Evolutionary conservation across 2,888 invertebrate genomes (phyloP), one percentile per base, ranked within the genome.

Genomic region (Ichneumoninae sp.): DNA sequence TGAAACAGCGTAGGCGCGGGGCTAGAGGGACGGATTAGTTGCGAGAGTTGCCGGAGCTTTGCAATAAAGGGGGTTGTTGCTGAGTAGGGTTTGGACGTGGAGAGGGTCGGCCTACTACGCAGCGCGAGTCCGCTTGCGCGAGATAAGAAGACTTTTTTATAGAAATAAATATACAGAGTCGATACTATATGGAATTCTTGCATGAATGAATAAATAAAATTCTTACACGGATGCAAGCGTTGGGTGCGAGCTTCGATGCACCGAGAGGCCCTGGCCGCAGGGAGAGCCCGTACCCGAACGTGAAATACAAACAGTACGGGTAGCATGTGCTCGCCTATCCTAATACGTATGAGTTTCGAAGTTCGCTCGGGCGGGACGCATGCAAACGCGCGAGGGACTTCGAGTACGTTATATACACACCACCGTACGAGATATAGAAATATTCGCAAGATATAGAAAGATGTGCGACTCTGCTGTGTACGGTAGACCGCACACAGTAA

Each of bases 1-100:
- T 19, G 33, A 54, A 66, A 57, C 50, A 73, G 47, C 26, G 66
- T 68, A 26, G 65, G 63, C 36, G 16, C 40, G 36, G 68, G 52
- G n/a, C 22, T 36, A 54, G 36, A 50, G 60, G 22, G 54, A 26
- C 26, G 75, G 54, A 65, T 54, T 74, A 81, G 52, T 79, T 73
- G 79, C 60, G 36, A 44, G 69, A 68, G 69, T 78, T 68, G 70
- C 50, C 26, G 69, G 76, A 47, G 76, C 66, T 73, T 73, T 66
- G 76, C 26, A 81, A 81, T 81, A 81, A 69, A 76, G 60, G 73
- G 33, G 52, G 16, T 65, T 44, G 40, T 16, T 40, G 36, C 16
- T 60, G 22, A 69, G 22, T 54, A 22, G 68, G 36, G 65, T 19
- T 54, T 40, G 66, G 50, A 54, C 10, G 68, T 44, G 68, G n/a